These are phyloP conservation scores for Sebastes nivosus DNA, from an alignment of 2,797 vertebrate genomes.

Conservation along the genomic window DNA sequence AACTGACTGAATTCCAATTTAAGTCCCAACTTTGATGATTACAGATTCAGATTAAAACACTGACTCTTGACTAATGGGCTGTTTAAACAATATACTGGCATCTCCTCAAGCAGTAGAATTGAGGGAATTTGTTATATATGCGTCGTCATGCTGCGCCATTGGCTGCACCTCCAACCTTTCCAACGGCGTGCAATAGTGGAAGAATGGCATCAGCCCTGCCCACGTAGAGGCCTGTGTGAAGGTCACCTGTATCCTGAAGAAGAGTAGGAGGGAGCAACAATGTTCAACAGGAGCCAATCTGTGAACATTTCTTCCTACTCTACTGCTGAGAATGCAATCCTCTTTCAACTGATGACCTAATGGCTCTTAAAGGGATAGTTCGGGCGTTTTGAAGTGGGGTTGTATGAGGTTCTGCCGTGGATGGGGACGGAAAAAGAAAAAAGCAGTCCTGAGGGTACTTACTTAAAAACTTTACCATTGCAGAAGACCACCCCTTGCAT, in stretches of 20 bases:
- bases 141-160: background rate
- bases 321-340: background rate
- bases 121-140: background rate
- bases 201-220: background rate
- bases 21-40: background rate
- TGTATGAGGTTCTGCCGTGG: too few relatives aligned
- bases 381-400: too few relatives aligned
- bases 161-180: background rate
- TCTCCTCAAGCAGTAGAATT: background rate
- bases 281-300: background rate
- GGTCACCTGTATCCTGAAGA: slow-evolving; percentile 19
- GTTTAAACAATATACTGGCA: too few relatives aligned
- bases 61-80: too few relatives aligned
- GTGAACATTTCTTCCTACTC: slow-evolving; percentile 4
- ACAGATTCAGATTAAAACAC: too few relatives aligned
- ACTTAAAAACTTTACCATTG: background rate
- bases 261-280: slow-evolving; percentile 1
- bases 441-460: background rate
- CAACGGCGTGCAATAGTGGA: background rate
- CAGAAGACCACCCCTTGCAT: background rate
- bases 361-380: too few relatives aligned
- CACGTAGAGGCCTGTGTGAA: background rate
- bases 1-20: background rate
- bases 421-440: too few relatives aligned
- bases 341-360: background rate